phyloP scores from a whole-genome alignment of 1,140 invertebrate genomes.

The Bombus confusus region DNA sequence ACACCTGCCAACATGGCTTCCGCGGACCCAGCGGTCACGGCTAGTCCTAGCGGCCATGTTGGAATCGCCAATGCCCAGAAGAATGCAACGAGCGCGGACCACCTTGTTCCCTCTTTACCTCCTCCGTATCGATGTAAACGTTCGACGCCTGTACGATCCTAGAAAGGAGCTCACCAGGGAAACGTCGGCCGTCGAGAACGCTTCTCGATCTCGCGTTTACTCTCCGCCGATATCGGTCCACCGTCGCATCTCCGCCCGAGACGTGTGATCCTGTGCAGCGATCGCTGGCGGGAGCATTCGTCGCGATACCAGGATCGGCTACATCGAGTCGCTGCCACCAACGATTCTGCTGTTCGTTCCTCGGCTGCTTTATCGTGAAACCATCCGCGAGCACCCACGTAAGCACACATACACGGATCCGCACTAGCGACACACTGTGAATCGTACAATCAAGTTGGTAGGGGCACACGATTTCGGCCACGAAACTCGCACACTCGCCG shows the following conservation, averaged over 20 bases:
- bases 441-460: not conserved
- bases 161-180: conserved; percentile 47
- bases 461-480: not conserved
- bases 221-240: conserved; percentile 22
- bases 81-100: conserved; percentile 54
- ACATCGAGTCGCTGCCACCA: conserved; percentile 27
- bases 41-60: conserved; percentile 81
- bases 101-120: not conserved
- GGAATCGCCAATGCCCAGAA: conserved; percentile 74
- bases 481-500: not conserved
- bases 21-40: conserved; percentile 80
- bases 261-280: conserved; percentile 18
- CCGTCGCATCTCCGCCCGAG: conserved; percentile 55
- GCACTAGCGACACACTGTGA: conserved; percentile 25
- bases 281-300: conserved; percentile 45
- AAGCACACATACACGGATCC: conserved; percentile 52
- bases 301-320: conserved; percentile 3
- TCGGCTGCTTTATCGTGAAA: not conserved
- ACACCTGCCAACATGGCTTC: conserved; percentile 84
- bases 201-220: conserved; percentile 47
- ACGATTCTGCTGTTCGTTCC: not conserved
- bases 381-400: conserved; percentile 31
- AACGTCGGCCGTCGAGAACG: conserved; percentile 36
- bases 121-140: no score
- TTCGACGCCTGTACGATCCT: not conserved